Evolutionary conservation across 2,797 vertebrate species (phyloP), one percentile per base, ranked within the genome.

Genomic region (Catamblyrhynchus diadema): DNA sequence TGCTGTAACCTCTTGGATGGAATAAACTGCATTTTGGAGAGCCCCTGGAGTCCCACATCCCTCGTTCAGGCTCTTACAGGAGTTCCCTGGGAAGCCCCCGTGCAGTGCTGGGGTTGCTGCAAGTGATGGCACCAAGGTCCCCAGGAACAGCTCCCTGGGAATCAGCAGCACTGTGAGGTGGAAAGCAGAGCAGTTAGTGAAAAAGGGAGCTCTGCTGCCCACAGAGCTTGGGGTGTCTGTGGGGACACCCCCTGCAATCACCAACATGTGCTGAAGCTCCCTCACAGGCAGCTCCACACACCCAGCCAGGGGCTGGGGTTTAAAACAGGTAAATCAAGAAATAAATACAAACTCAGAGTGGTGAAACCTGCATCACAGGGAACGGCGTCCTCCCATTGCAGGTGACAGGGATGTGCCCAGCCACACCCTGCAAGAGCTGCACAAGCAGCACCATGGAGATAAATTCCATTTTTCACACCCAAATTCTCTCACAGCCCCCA

Each of bases 401-500:
- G 44, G 3, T 1, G n/a, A 18, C 47, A 9, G 1, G 10, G 28
- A 2, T 7, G 37, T 18, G 33, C 67, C 54, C 35, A 33, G 24
- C 28, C 60, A 35, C 22, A 65, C 7, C 56, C 70, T 30, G 1
- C 2, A 24, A 6, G 11, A 39, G 10, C 33, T 30, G 72, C 72
- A 25, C 19, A 13, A 10, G 48, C 4, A 48, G 57, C n/a, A 48
- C 21, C 54, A 5, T 2, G 17, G 33, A 23, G 39, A 27, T 1
- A 45, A 64, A 48, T 12, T 19, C 35, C 28, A 10, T 6, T 51
- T 41, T 11, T 6, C 14, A 1, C 32, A 2, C 24, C 3, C 0
- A 2, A 4, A 9, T 14, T 18, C 12, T 1, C 1, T 8, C 48
- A 6, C 2, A 45, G 2, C 3, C 8, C 3, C 21, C 1, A 0